Conservation (phyloP, 2,113 vertebrate genomes). For the Nibea coibor region DNA sequence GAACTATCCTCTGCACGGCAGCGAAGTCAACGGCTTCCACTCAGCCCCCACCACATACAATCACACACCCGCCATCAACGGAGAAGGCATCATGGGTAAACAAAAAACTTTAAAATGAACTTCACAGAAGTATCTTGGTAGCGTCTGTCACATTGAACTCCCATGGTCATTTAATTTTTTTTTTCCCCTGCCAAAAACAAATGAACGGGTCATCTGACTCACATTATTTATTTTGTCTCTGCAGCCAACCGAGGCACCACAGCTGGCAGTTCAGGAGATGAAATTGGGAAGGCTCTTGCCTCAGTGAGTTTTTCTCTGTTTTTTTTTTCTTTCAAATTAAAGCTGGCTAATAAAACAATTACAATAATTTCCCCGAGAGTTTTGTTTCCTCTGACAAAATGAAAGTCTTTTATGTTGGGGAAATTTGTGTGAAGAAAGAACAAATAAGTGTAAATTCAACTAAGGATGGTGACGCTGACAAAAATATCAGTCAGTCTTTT, state of each 20-base stretch:
- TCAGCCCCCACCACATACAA: slow-evolving; percentile 87
- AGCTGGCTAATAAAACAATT: slow-evolving; percentile 52
- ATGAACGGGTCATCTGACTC: slow-evolving; percentile 52
- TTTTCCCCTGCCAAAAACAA: neutral
- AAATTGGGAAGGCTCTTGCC: slow-evolving; percentile 97
- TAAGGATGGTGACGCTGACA: neutral
- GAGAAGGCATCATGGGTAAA: slow-evolving; percentile 92
- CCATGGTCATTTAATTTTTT: slow-evolving; percentile 7
- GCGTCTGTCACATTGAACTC: slow-evolving; percentile 2
- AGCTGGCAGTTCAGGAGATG: slow-evolving; percentile 95
- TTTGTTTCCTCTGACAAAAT: slow-evolving; percentile 25
- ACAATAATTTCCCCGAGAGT: slow-evolving; percentile 13
- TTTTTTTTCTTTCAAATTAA: slow-evolving; percentile 38
- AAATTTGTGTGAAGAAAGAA: slow-evolving; percentile 1
- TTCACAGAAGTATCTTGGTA: slow-evolving; percentile 1
- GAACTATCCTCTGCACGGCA: slow-evolving; percentile 93
- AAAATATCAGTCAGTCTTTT: neutral
- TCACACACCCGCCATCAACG: slow-evolving; percentile 92
- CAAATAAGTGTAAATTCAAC: slow-evolving; percentile 13
- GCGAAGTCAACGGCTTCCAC: slow-evolving; percentile 94
- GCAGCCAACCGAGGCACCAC: slow-evolving; percentile 91
- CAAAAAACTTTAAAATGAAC: neutral
- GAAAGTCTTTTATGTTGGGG: slow-evolving; percentile 3
- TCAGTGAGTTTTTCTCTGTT: slow-evolving; percentile 87
- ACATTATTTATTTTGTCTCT: slow-evolving; percentile 55